Evolutionary conservation across 2,113 vertebrate species (phyloP).

Genomic region (Dromiciops gliroides): DNA sequence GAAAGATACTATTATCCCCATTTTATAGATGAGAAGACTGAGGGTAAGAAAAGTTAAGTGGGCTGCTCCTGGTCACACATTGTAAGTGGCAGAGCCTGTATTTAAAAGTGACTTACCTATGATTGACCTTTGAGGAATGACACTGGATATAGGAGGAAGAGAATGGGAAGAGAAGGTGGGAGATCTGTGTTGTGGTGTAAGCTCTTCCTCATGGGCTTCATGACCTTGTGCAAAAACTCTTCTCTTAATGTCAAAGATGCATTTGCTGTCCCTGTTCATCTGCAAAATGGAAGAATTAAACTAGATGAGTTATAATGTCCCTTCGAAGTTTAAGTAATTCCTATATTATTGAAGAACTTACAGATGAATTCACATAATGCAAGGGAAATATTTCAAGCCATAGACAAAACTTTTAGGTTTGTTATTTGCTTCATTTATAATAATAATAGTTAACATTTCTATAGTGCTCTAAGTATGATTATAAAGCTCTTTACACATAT

Average conservation of each 20-base stretch:
- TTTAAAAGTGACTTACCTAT: neutral
- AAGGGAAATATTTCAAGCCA: neutral
- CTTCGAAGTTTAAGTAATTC: neutral
- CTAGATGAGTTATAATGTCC: neutral
- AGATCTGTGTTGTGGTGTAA: neutral
- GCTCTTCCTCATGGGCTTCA: neutral
- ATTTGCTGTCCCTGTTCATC: neutral
- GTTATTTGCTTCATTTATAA: neutral
- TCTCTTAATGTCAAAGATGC: neutral
- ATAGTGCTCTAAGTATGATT: neutral
- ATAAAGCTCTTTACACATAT: neutral
- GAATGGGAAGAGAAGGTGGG: neutral
- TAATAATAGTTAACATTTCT: neutral
- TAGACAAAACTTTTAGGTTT: neutral
- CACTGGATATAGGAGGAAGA: neutral
- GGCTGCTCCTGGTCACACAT: neutral
- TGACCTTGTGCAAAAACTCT: neutral
- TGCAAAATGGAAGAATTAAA: neutral
- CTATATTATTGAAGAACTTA: neutral
- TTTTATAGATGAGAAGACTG: neutral
- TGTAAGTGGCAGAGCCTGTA: neutral
- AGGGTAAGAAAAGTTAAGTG: neutral
- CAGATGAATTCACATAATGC: neutral
- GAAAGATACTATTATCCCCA: too few relatives aligned
- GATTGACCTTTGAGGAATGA: neutral